Evolutionary conservation across 2,888 invertebrate genomes (phyloP).

Genomic region (Leptogaster cylindrica): DNA sequence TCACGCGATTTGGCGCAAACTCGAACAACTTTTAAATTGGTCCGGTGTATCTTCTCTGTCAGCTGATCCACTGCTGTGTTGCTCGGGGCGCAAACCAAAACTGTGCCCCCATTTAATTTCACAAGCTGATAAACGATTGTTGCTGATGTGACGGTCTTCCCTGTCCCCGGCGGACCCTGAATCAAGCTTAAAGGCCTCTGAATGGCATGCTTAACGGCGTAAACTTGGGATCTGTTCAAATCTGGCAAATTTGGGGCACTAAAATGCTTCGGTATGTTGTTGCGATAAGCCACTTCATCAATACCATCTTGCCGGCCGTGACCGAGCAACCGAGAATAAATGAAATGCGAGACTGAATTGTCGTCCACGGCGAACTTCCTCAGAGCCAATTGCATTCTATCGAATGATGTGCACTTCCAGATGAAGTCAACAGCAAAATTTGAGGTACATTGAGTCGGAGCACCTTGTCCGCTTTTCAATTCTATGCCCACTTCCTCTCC

Average conservation of each 20-base stretch:
- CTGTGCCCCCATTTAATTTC: conserved; percentile 91
- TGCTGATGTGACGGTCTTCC: conserved; percentile 99
- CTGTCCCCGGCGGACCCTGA: conserved; percentile 93
- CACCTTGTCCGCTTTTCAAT: conserved; percentile 87
- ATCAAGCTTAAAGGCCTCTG: conserved; percentile 95
- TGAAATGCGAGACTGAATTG: conserved; percentile 94
- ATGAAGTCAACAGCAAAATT: conserved; percentile 99
- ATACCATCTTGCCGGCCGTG: conserved; percentile 94
- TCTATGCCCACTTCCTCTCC: conserved; percentile 99
- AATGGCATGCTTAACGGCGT: conserved; percentile 97
- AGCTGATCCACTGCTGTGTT: conserved; percentile 99
- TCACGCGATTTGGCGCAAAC: conserved; percentile 98
- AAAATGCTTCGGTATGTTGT: conserved; percentile 91
- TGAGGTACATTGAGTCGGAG: conserved; percentile 91
- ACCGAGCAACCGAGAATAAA: conserved; percentile 94
- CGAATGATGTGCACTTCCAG: conserved; percentile 98
- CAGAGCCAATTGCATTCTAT: conserved; percentile 94
- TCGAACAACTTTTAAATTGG: conserved; percentile 91
- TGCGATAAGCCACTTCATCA: conserved; percentile 89
- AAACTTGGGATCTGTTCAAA: conserved; percentile 95
- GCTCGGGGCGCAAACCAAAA: conserved; percentile 97
- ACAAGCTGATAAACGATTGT: conserved; percentile 98
- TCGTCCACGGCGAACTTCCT: conserved; percentile 96
- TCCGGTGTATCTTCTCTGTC: conserved; percentile 97
- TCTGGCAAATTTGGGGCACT: conserved; percentile 98